phyloP scores from a whole-genome alignment of 2,113 vertebrate genomes.

The Globicephala melas region DNA sequence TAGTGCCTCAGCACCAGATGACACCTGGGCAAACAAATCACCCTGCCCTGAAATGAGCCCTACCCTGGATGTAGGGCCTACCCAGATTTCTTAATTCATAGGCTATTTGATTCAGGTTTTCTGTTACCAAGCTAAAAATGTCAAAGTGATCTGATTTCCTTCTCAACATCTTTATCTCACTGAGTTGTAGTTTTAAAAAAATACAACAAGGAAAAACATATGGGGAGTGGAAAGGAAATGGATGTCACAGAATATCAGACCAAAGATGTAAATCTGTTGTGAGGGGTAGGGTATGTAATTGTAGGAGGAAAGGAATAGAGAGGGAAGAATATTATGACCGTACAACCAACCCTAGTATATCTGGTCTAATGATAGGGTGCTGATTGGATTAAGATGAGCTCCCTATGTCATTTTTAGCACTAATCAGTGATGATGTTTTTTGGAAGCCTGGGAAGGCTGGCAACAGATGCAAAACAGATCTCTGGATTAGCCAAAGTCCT shows the following conservation, averaged over 20 bases:
- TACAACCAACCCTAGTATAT: neutral
- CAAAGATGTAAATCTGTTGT: neutral
- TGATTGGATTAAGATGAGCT: neutral
- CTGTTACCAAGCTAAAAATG: neutral
- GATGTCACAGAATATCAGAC: neutral
- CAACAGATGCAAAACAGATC: neutral
- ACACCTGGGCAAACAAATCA: neutral
- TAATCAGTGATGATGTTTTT: neutral
- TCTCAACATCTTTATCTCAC: neutral
- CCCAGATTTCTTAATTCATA: neutral
- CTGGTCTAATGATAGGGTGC: neutral
- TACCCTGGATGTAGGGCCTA: neutral
- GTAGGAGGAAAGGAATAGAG: neutral
- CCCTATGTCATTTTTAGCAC: neutral
- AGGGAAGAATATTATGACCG: neutral
- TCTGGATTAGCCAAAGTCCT: neutral
- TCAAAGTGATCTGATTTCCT: neutral
- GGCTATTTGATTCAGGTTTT: neutral
- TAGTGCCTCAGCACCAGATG: neutral
- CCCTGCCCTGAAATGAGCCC: neutral
- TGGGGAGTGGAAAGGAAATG: neutral
- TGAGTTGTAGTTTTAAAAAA: neutral
- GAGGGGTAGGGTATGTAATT: too few species aligned
- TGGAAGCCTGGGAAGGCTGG: neutral
- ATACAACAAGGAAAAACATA: neutral